These are phyloP conservation scores for Chrosomus eos DNA, from an alignment of 2,797 vertebrate genomes.

Conservation along the genomic window DNA sequence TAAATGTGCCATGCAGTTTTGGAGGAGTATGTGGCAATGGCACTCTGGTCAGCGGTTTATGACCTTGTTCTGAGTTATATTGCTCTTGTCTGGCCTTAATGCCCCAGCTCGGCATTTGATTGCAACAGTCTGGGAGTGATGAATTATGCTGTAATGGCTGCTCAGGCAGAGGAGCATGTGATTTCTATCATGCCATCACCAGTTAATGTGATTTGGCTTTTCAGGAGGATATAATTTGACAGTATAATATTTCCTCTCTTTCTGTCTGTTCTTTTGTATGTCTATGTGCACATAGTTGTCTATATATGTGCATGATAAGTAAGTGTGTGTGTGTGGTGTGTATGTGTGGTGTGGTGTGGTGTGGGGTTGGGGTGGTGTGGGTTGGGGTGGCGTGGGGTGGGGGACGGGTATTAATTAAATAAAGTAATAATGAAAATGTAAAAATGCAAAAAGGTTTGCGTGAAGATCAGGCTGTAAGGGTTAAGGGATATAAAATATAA, in stretches of 20 bases:
- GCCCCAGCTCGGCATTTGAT: slow-evolving; percentile 45
- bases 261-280: slow-evolving; percentile 5
- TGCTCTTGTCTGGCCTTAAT: slow-evolving; percentile 53
- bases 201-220: slow-evolving; percentile 65
- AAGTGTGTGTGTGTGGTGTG: neutral
- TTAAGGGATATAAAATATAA: neutral
- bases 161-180: slow-evolving; percentile 60
- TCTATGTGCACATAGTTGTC: neutral
- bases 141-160: slow-evolving; percentile 52
- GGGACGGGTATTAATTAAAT: too few relatives aligned
- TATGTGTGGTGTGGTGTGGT: neutral
- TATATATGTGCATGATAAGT: neutral
- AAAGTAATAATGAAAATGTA: neutral
- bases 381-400: too few relatives aligned
- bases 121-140: slow-evolving; percentile 49
- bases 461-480: neutral
- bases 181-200: slow-evolving; percentile 62
- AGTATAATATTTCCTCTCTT: slow-evolving; percentile 53
- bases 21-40: slow-evolving; percentile 4
- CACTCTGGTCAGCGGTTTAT: slow-evolving; percentile 36
- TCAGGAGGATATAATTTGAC: slow-evolving; percentile 62
- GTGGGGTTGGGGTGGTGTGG: too few relatives aligned
- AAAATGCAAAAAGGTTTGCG: neutral
- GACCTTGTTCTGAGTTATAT: slow-evolving; percentile 41
- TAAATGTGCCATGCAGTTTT: neutral